A percentile compares a stretch with the other conserved stretches of the same genome.
These are phyloP conservation scores for Xiphorhynchus erythropygius DNA, from an alignment of 2,797 vertebrate genomes.

Conservation along the genomic window DNA sequence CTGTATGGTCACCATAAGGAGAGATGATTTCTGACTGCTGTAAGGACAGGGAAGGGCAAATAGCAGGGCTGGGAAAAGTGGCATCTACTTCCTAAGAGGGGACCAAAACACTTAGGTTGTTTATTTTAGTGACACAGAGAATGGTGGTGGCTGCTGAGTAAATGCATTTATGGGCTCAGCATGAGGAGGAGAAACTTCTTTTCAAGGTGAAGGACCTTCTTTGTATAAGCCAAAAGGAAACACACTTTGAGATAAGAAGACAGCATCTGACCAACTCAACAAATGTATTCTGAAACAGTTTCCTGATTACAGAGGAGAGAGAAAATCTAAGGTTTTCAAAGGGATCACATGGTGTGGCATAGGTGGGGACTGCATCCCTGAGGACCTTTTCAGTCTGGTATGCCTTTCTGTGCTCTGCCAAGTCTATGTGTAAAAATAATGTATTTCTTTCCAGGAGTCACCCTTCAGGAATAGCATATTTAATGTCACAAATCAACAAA, in stretches of 20 bases:
- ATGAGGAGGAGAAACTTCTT: background rate
- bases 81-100: background rate
- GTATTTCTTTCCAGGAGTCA: background rate
- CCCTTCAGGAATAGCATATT: background rate
- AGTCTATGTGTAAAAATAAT: background rate
- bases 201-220: background rate
- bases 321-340: background rate
- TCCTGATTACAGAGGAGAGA: background rate
- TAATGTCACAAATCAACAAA: background rate
- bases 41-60: background rate
- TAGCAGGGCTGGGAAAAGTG: background rate
- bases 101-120: background rate
- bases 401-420: background rate
- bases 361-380: background rate
- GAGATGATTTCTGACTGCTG: background rate
- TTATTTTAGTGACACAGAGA: background rate
- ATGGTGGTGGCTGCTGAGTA: background rate
- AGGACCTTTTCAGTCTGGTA: background rate
- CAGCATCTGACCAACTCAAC: background rate
- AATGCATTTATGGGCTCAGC: background rate
- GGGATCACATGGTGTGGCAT: rapidly evolving
- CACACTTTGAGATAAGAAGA: background rate
- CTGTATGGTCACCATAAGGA: background rate
- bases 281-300: background rate
- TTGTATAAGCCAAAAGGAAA: background rate